Evolutionary conservation across 2,888 invertebrate genomes (phyloP), one percentile per base, ranked within the genome.

Genomic region (Scelioninae gen. 1): DNA sequence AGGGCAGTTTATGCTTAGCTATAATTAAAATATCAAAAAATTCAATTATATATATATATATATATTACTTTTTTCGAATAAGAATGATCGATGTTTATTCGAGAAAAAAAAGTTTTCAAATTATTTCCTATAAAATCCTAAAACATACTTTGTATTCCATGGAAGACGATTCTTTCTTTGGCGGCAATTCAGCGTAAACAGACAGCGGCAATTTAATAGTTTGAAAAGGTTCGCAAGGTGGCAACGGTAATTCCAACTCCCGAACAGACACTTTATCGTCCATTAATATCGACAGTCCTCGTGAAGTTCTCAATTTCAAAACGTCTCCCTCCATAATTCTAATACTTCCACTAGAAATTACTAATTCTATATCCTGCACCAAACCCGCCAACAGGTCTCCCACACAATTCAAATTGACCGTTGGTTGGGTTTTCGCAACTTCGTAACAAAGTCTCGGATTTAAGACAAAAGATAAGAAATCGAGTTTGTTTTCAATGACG

Each of bases 321-420:
- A 92, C 93, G 62, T 95, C 93, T 77, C 94, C 94, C 94, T 95
- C 92, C 55, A 94, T 94, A 89, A 97, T 95, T 81, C 93, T 94
- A 76, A 95, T 95, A 92, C 97, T 97, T 2, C 97, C 97, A 83
- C 96, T 96, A 0, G 95, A 95, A 13, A 98, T 94, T 49, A 95
- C 94, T 66, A 98, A 89, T 86, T 95, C 94, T 93, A 97, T 95
- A 16, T 94, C 94, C 91, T 97, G 97, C 86, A 96, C 95, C 83
- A 97, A 93, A 0, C 97, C 97, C 0, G 97, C 96, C 6, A 98
- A 94, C 55, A 98, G 93, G 87, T 97, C 96, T 84, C 95, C 95
- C 55, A 94, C 91, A 87, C 93, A 93, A 89, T 95, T 91, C 86
- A 94, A 88, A 87, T 93, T 92, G 87, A 94, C 90, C 1, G 92